These are phyloP conservation scores for Crax fasciolata DNA, from an alignment of 2,797 vertebrate genomes.

Conservation along the genomic window DNA sequence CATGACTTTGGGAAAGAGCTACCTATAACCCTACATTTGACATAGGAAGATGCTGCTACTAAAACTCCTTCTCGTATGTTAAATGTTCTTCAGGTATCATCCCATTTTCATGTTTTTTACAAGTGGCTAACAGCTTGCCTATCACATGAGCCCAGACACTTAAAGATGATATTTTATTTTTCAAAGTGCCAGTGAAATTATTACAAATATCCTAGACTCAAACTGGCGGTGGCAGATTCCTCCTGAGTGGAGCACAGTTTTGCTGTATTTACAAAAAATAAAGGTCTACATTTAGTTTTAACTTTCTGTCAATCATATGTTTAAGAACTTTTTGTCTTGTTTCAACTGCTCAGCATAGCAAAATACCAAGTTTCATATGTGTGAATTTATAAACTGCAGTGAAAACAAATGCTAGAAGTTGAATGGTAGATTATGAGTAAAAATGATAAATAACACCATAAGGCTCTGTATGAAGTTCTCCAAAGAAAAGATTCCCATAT, in stretches of 20 bases:
- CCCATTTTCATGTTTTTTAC: not conserved
- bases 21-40: not conserved
- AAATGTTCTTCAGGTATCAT: not conserved
- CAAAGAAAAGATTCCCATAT: not conserved
- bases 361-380: not conserved
- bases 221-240: not conserved
- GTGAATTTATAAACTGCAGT: not conserved
- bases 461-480: not conserved
- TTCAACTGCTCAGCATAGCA: not conserved
- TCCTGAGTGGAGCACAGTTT: not conserved
- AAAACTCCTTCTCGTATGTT: not conserved
- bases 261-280: not conserved
- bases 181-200: not conserved
- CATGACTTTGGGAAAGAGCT: not conserved
- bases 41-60: not conserved
- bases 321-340: not conserved
- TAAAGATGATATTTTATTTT: not conserved
- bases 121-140: not conserved
- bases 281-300: not conserved
- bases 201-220: not conserved
- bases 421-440: not conserved
- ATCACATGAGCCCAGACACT: not conserved
- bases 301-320: not conserved
- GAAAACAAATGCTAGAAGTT: not conserved
- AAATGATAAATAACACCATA: not conserved